Conservation (phyloP, 2,797 vertebrate genomes). For the Macroramphosus scolopax region DNA sequence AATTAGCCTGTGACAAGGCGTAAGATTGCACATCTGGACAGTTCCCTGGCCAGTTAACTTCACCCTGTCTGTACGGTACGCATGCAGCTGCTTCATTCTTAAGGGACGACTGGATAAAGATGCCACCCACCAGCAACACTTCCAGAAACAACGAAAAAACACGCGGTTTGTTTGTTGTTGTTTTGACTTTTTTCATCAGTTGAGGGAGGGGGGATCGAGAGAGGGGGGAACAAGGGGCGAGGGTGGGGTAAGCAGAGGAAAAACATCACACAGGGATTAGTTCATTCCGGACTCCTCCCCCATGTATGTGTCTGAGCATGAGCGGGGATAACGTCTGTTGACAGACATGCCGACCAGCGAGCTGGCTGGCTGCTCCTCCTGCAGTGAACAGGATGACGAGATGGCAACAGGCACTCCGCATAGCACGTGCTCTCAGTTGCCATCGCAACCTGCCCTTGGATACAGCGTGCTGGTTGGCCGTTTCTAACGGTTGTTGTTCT, state of each 20-base stretch:
- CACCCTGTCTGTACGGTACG: conserved; percentile 14
- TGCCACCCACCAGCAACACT: conserved; percentile 7
- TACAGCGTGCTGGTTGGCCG: conserved; percentile 83
- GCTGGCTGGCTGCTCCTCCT: conserved; percentile 67
- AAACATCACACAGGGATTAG: conserved; percentile 70
- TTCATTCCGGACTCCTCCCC: conserved; percentile 60
- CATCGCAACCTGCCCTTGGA: conserved; percentile 80
- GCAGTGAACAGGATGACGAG: conserved; percentile 68
- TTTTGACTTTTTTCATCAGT: conserved; percentile 49
- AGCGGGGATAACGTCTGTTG: conserved; percentile 53
- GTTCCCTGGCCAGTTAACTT: conserved; percentile 7
- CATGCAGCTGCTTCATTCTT: conserved; percentile 9
- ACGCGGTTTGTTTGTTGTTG: conserved; percentile 69
- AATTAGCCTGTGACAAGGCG: not conserved
- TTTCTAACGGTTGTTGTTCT: conserved; percentile 76
- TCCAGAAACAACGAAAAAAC: conserved; percentile 56
- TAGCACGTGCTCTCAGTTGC: conserved; percentile 79
- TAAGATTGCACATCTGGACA: conserved; percentile 30
- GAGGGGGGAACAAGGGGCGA: conserved; percentile 18
- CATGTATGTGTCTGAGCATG: conserved; percentile 35
- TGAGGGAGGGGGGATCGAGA: conserved; percentile 29
- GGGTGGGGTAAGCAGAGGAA: conserved; percentile 66
- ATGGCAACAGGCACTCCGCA: conserved; percentile 77
- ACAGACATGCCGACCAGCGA: conserved; percentile 54
- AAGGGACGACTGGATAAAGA: conserved; percentile 24